These are phyloP conservation scores for Drosophila melanogaster DNA, from an alignment of 1,140 invertebrate genomes.

Conservation along the genomic window DNA sequence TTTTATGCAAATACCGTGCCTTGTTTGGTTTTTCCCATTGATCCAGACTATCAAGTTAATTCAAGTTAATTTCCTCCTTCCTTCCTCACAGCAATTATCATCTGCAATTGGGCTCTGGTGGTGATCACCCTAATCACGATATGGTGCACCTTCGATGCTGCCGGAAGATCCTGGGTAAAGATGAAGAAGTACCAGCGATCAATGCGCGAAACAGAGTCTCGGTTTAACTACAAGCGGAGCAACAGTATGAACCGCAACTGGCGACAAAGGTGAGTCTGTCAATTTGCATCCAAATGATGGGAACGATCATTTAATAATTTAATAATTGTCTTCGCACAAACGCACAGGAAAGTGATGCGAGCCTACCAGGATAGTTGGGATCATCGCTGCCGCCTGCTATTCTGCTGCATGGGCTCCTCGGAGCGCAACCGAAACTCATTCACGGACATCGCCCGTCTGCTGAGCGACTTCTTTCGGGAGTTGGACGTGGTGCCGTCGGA, in stretches of 20 bases:
- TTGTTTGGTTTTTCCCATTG: too few species aligned
- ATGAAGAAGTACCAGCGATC: slow-evolving; percentile 96
- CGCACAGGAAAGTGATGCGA: slow-evolving; percentile 91
- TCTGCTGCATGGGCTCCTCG: slow-evolving; percentile 93
- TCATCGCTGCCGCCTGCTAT: slow-evolving; percentile 92
- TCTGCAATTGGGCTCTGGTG: slow-evolving; percentile 92
- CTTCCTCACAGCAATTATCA: slow-evolving; percentile 88
- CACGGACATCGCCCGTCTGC: slow-evolving; percentile 92
- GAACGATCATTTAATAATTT: too few species aligned
- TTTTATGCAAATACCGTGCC: too few species aligned
- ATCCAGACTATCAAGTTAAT: too few species aligned
- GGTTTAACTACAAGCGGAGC: slow-evolving; percentile 91
- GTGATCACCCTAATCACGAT: slow-evolving; percentile 91
- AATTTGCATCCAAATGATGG: too few species aligned
- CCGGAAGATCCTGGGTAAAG: slow-evolving; percentile 96
- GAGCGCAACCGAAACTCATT: slow-evolving; percentile 94
- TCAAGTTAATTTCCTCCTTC: background rate
- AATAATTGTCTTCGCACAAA: too few species aligned
- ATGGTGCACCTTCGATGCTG: slow-evolving; percentile 95
- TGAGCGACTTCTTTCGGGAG: slow-evolving; percentile 96
- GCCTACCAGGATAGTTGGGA: slow-evolving; percentile 97
- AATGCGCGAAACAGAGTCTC: slow-evolving; percentile 90
- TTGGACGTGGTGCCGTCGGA: slow-evolving; percentile 96
- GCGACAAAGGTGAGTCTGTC: slow-evolving; percentile 90
- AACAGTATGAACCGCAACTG: slow-evolving; percentile 93